Evolutionary conservation across 2,888 invertebrate species (phyloP).

Genomic region (Synanthedon andrenaeformis): DNA sequence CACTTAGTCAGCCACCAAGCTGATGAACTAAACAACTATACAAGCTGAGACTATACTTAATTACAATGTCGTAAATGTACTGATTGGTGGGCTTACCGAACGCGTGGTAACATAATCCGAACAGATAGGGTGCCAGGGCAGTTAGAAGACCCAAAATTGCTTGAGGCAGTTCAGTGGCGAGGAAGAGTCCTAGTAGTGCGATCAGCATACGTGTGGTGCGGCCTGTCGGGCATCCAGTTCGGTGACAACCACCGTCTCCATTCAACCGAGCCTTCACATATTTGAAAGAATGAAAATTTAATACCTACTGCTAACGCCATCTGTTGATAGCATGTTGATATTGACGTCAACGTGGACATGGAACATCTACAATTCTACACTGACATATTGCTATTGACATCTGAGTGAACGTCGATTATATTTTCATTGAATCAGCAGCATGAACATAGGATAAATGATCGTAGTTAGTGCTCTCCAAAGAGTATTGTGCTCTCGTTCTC

Average conservation of each 20-base stretch:
- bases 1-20: too few relatives aligned
- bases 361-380: background rate
- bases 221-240: conserved; percentile 71
- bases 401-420: background rate
- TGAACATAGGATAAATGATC: too few relatives aligned
- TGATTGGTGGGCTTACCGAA: conserved; percentile 72
- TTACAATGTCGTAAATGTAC: too few relatives aligned
- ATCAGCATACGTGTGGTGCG: conserved; percentile 91
- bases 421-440: too few relatives aligned
- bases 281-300: too few relatives aligned
- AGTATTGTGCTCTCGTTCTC: too few relatives aligned
- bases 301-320: too few relatives aligned
- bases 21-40: too few relatives aligned
- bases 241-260: conserved; percentile 39
- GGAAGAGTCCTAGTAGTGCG: conserved; percentile 85
- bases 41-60: too few relatives aligned
- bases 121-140: conserved; percentile 81
- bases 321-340: too few relatives aligned
- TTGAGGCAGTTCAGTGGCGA: conserved; percentile 92
- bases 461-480: too few relatives aligned
- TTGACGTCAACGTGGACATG: conserved; percentile 9
- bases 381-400: too few relatives aligned
- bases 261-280: conserved; percentile 57
- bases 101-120: conserved; percentile 82
- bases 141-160: conserved; percentile 85